Percentiles rank a stretch among this genome's conserved stretches.
Conservation (phyloP, 2,113 vertebrate species). For the Malaclemys terrapin region DNA sequence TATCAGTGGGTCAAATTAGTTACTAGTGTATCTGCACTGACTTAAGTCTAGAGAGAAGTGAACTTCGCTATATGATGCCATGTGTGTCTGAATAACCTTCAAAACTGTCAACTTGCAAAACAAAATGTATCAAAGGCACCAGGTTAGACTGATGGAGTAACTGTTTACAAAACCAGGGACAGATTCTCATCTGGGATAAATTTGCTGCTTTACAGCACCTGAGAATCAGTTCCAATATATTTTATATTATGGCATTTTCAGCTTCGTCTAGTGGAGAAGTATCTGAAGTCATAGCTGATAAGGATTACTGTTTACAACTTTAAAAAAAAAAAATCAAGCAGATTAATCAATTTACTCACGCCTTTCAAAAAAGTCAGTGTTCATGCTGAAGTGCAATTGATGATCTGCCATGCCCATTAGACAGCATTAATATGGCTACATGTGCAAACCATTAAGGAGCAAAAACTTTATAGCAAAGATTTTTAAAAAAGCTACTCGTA, state of each 20-base stretch:
- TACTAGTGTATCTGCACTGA: neutral
- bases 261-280: neutral
- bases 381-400: neutral
- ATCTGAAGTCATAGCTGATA: neutral
- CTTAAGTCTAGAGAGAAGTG: neutral
- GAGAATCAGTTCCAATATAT: neutral
- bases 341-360: neutral
- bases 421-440: neutral
- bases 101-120: neutral
- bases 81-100: neutral
- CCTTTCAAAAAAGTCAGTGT: neutral
- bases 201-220: neutral
- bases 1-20: neutral
- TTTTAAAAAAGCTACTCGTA: neutral
- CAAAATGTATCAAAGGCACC: no score
- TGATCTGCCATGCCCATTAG: neutral
- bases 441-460: neutral
- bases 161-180: neutral
- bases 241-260: neutral
- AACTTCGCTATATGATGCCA: neutral
- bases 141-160: no score
- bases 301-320: neutral
- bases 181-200: neutral
- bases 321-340: no score
- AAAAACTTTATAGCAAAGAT: neutral